phyloP scores from a whole-genome alignment of 2,797 vertebrate species.

The Fistularia commersonii region DNA sequence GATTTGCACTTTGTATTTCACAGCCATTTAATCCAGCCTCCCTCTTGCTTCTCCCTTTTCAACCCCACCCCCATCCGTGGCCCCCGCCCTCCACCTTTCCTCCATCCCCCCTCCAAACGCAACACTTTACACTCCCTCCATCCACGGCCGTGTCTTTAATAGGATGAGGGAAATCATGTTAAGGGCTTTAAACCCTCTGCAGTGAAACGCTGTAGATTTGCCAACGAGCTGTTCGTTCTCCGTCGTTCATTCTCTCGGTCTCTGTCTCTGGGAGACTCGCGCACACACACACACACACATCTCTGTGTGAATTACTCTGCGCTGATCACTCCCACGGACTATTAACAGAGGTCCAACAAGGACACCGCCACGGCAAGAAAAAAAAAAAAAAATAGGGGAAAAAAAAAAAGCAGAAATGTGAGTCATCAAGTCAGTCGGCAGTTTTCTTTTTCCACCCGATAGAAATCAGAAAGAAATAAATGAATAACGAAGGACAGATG shows the following conservation, averaged over 20 bases:
- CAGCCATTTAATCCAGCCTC: constrained; percentile 55
- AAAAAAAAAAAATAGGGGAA: not conserved
- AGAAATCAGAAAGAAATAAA: no score
- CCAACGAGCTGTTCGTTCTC: constrained; percentile 57
- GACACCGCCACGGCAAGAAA: constrained; percentile 15
- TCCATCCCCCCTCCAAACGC: no score
- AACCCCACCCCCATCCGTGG: constrained; percentile 44
- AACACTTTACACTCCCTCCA: constrained; percentile 61
- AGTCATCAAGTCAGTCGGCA: no score
- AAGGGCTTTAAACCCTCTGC: constrained; percentile 75
- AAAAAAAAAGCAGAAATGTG: not conserved
- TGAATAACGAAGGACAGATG: no score
- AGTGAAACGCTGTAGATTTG: constrained; percentile 61
- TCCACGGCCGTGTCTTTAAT: constrained; percentile 69
- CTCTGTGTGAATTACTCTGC: constrained; percentile 42
- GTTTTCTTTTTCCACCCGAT: no score
- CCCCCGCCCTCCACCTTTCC: constrained; percentile 52
- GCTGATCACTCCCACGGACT: constrained; percentile 39
- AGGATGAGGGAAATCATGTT: constrained; percentile 77
- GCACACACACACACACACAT: constrained; percentile 32
- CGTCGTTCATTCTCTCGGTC: constrained; percentile 50
- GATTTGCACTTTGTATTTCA: constrained; percentile 61
- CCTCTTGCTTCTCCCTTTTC: constrained; percentile 35
- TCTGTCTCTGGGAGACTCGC: no score
- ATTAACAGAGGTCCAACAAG: constrained; percentile 41